Evolutionary conservation across 92 coral and sea anemone genomes (phyloP).

Genomic region (Paramuricea clavata): DNA sequence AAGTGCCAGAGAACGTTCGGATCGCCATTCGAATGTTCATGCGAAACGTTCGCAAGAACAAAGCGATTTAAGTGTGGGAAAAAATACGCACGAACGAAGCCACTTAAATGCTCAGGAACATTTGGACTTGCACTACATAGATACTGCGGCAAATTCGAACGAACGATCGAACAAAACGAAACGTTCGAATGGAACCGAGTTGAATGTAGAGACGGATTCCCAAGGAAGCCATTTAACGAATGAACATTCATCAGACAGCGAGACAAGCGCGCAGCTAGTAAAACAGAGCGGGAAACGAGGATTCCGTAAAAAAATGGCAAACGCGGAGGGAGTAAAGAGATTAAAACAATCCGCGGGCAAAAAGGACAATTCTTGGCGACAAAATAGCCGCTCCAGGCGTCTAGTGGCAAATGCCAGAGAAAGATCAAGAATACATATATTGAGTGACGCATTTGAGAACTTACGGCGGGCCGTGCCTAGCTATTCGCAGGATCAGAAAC

Average conservation of each 20-base stretch:
- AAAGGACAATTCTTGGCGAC: conserved; percentile 81
- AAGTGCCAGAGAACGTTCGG: neutral
- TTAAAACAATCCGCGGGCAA: conserved; percentile 47
- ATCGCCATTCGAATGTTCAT: neutral
- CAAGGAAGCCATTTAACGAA: neutral
- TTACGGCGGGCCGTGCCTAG: conserved; percentile 93
- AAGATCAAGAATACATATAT: conserved; percentile 90
- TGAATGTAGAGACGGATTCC: neutral
- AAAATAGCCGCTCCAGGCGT: conserved; percentile 87
- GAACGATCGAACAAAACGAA: neutral
- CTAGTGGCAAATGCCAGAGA: conserved; percentile 96
- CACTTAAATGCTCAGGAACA: neutral
- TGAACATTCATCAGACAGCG: neutral
- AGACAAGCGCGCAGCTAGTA: neutral
- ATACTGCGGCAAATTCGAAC: neutral
- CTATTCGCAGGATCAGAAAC: conserved; percentile 92
- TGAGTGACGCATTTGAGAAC: conserved; percentile 97
- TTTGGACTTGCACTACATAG: neutral
- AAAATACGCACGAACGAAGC: neutral
- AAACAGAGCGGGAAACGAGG: conserved; percentile 18
- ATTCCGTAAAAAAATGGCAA: conserved; percentile 26
- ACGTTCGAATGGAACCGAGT: neutral
- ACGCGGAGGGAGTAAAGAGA: conserved; percentile 62
- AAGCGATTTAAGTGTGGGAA: neutral
- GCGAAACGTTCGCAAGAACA: neutral